Conservation (phyloP, 2,113 vertebrate genomes). For the Oophaga pumilio region DNA sequence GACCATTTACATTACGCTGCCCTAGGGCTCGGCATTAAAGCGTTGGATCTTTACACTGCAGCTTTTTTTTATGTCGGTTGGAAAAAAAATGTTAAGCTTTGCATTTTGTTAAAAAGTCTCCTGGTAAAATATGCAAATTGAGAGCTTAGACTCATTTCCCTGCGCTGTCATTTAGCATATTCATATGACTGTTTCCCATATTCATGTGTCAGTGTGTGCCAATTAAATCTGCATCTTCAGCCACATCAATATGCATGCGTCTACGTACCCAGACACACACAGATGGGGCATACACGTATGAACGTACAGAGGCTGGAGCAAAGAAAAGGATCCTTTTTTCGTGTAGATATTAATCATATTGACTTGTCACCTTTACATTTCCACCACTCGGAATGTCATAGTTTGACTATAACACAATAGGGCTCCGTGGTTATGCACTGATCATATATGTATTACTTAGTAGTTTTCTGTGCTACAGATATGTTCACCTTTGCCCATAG, state of each 20-base stretch:
- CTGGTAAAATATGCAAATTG: slow-evolving; percentile 52
- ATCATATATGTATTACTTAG: neutral
- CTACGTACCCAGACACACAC: slow-evolving; percentile 39
- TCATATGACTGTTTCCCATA: slow-evolving; percentile 48
- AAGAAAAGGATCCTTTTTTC: neutral
- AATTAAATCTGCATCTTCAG: slow-evolving; percentile 46
- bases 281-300: slow-evolving; percentile 34
- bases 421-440: neutral
- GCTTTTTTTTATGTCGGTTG: slow-evolving; percentile 2
- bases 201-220: slow-evolving; percentile 49
- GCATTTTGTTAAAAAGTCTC: slow-evolving; percentile 49
- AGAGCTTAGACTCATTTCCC: slow-evolving; percentile 51
- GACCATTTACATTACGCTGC: slow-evolving; percentile 24
- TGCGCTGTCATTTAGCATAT: slow-evolving; percentile 54
- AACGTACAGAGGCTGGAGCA: neutral
- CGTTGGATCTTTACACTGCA: slow-evolving; percentile 14
- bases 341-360: neutral
- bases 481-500: too few species aligned
- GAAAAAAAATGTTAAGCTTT: slow-evolving; percentile 49
- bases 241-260: slow-evolving; percentile 47
- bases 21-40: slow-evolving; percentile 16
- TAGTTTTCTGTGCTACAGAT: neutral
- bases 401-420: neutral
- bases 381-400: too few species aligned
- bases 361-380: neutral